Evolutionary conservation across 2,888 invertebrate species (phyloP), one percentile per base, ranked within the genome.

Genomic region (Fragum sueziense): DNA sequence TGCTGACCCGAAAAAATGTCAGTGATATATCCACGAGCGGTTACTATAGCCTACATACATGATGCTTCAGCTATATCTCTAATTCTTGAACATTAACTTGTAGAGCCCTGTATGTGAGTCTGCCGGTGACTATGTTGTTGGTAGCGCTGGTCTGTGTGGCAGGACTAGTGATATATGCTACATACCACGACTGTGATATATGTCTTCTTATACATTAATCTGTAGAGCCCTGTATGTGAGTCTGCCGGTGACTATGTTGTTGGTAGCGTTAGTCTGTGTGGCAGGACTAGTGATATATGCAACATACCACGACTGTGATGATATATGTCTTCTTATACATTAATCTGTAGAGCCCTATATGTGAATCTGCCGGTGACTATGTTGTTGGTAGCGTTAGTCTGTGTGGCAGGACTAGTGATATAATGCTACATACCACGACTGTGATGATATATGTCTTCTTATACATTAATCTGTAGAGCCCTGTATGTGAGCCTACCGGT

Each of bases 221-320:
- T 90, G 90, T 78, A 90, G 90, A 51, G 88, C 90, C 0, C 68
- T 89, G 37, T 89, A 87, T 57, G 67, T 89, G 6, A 86, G 89
- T 27, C 79, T 89, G n/a, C 87, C 85, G 1, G 85, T 86, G 3
- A 85, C 88, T 1, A 61, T 88, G 2, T 27, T 86, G 2, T 83
- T 90, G 61, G 73, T 89, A 25, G 70, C 85, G 11, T 54, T 91
- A 25, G 86, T 90, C 17, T 87, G 87, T 67, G 25, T 88, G n/a
- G 80, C 86, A 47, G 91, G 91, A 31, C 76, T 91, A 27, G 89
- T 91, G 20, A 90, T 91, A 29, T 91, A 88, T 77, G 91, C 90
- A 6, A 85, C 87, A 31, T 91, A 88, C 72, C 74, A 85, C 61
- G 86, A 85, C 20, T 91, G 91, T 85, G 89, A 90, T 73, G 89